Evolutionary conservation across 2,888 invertebrate genomes (phyloP).

Genomic region (Tetragnatha montana): DNA sequence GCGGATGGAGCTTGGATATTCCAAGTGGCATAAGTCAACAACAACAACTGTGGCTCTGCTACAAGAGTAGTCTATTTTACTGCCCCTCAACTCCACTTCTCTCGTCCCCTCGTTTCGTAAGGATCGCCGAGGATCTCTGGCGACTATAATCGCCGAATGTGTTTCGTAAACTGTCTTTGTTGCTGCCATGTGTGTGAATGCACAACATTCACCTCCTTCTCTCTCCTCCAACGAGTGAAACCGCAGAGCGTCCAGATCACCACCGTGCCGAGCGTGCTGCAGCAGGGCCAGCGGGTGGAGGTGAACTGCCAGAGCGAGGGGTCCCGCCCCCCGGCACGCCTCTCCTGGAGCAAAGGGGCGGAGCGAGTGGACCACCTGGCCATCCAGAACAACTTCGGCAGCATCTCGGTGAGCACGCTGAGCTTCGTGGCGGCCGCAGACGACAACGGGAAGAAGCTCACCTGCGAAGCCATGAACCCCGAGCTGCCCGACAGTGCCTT

Average conservation of each 20-base stretch:
- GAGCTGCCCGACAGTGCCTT: slow-evolving; percentile 73
- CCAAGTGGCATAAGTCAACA: too few relatives aligned
- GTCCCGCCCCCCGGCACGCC: slow-evolving; percentile 72
- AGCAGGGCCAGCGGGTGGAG: slow-evolving; percentile 69
- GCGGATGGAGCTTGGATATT: too few relatives aligned
- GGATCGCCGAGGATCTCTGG: too few relatives aligned
- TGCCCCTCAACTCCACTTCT: too few relatives aligned
- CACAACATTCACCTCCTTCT: slow-evolving; percentile 28
- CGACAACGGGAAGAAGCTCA: slow-evolving; percentile 73
- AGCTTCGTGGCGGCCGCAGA: slow-evolving; percentile 72
- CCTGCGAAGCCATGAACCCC: slow-evolving; percentile 73
- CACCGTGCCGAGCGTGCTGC: slow-evolving; percentile 59
- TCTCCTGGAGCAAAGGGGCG: slow-evolving; percentile 71
- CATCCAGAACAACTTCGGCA: slow-evolving; percentile 71
- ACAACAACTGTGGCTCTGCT: too few relatives aligned
- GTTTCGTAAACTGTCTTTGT: too few relatives aligned
- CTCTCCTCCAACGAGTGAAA: slow-evolving; percentile 65
- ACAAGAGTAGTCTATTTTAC: too few relatives aligned
- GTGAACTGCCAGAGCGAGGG: slow-evolving; percentile 71
- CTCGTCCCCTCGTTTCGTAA: too few relatives aligned
- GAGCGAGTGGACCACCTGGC: slow-evolving; percentile 70
- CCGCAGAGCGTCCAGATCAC: slow-evolving; percentile 70
- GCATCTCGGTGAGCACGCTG: slow-evolving; percentile 72
- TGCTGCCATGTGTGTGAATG: neutral
- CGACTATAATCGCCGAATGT: too few relatives aligned